Evolutionary conservation across 2,113 vertebrate genomes (phyloP).

Genomic region (Pongo pygmaeus): DNA sequence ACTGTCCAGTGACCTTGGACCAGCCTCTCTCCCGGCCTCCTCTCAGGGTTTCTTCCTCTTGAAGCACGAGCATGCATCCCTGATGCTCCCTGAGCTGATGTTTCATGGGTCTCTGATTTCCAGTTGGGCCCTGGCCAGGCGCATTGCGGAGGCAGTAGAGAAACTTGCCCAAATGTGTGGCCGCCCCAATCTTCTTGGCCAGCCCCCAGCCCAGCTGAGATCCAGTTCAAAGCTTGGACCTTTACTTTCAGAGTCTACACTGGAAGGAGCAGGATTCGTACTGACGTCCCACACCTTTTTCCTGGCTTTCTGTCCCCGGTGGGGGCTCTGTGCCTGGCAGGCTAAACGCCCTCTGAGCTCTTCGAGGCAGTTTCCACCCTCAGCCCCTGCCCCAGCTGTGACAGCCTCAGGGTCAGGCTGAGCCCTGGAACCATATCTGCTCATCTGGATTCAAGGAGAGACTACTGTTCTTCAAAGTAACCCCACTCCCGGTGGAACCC

Average conservation of each 20-base stretch:
- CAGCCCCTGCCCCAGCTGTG: neutral
- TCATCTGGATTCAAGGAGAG: neutral
- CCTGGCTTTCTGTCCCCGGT: neutral
- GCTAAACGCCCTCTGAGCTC: neutral
- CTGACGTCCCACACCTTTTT: neutral
- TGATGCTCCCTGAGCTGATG: neutral
- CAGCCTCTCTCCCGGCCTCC: neutral
- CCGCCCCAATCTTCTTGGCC: neutral
- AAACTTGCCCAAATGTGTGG: neutral
- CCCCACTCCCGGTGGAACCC: neutral
- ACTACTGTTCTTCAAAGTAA: neutral
- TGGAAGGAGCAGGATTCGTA: neutral
- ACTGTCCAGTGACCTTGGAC: neutral
- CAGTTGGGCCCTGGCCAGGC: neutral
- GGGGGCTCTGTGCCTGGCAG: fast-evolving
- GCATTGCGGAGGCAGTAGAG: neutral
- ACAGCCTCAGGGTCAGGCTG: neutral
- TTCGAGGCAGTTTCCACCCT: neutral
- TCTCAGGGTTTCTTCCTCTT: neutral
- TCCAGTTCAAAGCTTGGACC: neutral
- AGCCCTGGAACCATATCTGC: neutral
- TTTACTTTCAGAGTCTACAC: neutral
- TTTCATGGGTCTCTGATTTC: neutral
- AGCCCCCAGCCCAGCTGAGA: neutral
- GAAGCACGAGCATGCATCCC: neutral